Evolutionary conservation across 2,113 vertebrate species (phyloP).

Genomic region (Anoura caudifer): DNA sequence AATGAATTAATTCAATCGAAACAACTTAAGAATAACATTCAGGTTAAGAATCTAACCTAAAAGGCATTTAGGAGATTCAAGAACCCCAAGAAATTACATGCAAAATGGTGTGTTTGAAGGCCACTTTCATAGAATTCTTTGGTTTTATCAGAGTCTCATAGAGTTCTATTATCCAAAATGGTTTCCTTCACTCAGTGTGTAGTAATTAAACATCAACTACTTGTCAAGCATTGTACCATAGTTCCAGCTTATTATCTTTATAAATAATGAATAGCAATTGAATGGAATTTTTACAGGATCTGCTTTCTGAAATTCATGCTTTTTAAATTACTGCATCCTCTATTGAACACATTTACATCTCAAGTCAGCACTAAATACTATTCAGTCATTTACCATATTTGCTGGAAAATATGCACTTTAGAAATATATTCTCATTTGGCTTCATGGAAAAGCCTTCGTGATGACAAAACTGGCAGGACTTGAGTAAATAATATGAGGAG

Average conservation of each 20-base stretch:
- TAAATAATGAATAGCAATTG: neutral
- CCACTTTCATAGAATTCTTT: constrained; percentile 11
- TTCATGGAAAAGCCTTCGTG: neutral
- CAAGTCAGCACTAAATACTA: neutral
- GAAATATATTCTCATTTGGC: constrained; percentile 12
- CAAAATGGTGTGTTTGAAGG: neutral
- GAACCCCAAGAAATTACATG: neutral
- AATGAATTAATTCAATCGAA: neutral
- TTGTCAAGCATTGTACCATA: neutral
- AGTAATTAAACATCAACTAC: constrained; percentile 17
- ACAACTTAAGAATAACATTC: neutral
- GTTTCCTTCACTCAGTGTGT: neutral
- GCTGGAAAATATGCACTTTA: neutral
- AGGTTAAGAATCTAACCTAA: neutral
- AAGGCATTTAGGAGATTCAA: neutral
- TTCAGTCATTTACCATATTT: neutral
- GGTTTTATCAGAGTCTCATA: neutral
- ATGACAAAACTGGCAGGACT: neutral
- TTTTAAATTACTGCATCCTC: constrained; percentile 14
- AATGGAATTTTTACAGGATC: neutral
- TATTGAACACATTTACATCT: neutral
- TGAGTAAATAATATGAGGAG: neutral
- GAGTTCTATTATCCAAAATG: constrained; percentile 9
- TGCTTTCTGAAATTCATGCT: neutral
- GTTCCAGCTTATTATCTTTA: neutral